Base-by-base conservation (phyloP, 2,113 vertebrate species). In the Chionodraco myersi region DNA sequence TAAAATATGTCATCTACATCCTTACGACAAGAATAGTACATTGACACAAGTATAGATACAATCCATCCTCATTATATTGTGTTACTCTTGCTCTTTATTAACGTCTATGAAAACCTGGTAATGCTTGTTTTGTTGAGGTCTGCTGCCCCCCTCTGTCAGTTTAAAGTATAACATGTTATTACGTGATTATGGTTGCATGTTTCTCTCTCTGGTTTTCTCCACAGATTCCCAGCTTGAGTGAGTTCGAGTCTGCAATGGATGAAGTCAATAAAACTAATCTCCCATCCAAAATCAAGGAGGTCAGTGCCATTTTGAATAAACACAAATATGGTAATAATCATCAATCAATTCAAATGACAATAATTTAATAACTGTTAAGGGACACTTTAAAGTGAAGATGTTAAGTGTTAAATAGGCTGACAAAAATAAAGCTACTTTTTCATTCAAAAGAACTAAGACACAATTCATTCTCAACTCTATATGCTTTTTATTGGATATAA, bases 181-280 rank as follows among this genome's bases (percentile, higher is more conserved):
- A 10, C 65, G 21, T 74, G 18, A 62, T 47, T 56, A 13, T 75
- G 36, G 16, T 49, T 51, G 14, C 56, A n/a, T 15, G 58, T 60
- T 41, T 41, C 36, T 41, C 36, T 51, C 21, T 70, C n/a, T 49
- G 51, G 10, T 80, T 76, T 66, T 72, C 66, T 64, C 49, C 13
- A 66, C 78, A 95, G 95, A 41, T 30, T n/a, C 23, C 84, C 56
- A 53, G 14, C 51, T 57, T 92, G 26, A 69, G 13, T 15, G 75
- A 80, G 0, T 36, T 94, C 49, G 64, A 80, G 80, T 79, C 86
- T 49, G 79, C 81, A 10, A n/a, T 93, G 36, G 71, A 93, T 79
- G 57, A 91, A 64, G 61, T 89, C 8, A 59, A 58, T 8, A 44
- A 83, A 45, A 44, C 45, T 47, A 54, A 94, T 76, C 90, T 95